These are phyloP conservation scores for Ceratina calcarata DNA, from an alignment of 1,140 invertebrate genomes.

Conservation along the genomic window DNA sequence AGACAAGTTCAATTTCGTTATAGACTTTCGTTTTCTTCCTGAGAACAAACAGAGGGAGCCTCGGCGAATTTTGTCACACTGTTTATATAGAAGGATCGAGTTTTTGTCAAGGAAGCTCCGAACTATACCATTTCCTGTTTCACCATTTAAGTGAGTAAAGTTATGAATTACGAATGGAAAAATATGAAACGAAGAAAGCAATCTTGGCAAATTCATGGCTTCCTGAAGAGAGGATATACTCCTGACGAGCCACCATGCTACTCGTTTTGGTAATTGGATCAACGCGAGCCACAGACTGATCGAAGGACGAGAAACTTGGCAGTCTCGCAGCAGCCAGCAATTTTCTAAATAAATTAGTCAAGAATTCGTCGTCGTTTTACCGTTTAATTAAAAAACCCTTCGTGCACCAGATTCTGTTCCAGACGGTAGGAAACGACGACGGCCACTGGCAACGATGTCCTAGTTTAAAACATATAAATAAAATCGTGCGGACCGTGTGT, in stretches of 20 bases:
- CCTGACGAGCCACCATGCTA: not conserved
- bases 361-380: no score
- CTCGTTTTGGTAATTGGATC: slow-evolving; percentile 1
- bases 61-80: not conserved
- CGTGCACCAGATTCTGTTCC: not conserved
- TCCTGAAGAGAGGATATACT: no score
- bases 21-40: not conserved
- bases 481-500: not conserved
- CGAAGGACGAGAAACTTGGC: not conserved
- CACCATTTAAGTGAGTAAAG: no score
- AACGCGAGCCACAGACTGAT: not conserved
- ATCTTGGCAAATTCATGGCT: no score
- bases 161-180: no score
- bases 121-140: no score
- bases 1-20: slow-evolving; percentile 25
- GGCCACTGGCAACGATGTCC: not conserved
- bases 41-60: not conserved
- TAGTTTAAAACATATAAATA: slow-evolving; percentile 5
- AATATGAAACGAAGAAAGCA: no score
- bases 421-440: not conserved
- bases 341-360: not conserved
- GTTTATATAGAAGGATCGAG: no score
- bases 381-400: no score
- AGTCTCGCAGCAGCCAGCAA: not conserved
- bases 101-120: no score